Evolutionary conservation across 2,113 vertebrate species (phyloP), one percentile per base, ranked within the genome.

Genomic region (Ailuropoda melanoleuca): DNA sequence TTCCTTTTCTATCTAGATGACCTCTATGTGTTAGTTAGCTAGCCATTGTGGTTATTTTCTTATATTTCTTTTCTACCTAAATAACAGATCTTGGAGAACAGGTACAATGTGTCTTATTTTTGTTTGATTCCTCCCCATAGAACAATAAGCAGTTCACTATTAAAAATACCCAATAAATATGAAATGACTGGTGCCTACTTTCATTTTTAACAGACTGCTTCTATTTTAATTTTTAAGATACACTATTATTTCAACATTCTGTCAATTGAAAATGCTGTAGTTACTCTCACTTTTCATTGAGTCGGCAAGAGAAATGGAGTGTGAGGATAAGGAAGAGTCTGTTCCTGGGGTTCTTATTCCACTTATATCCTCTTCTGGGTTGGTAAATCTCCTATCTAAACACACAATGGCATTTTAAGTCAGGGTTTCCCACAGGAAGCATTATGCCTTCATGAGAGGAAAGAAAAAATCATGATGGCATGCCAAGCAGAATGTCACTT

Each of bases 401-500:
- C 97, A 96, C 24, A 74, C 21, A 23, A 81, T 56, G 89, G 92
- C 78, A 23, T 98, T 98, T 97, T 92, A 98, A 98, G 97, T 97
- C 97, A 90, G 95, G 37, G 93, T 97, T 98, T 99, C 98, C 98
- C 98, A 97, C 94, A 97, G 98, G 99, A 99, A 98, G 86, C 95
- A 98, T 99, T 98, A 98, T 95, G 97, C 97, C 98, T 99, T 98
- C 98, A 97, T 97, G 96, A 94, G 97, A 97, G 93, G 68, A 92
- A 89, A 97, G 97, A 86, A 95, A 4, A 97, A 98, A 98, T 97
- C 92, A 21, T 90, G 96, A 93, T 93, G 98, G 96, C 98, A 98
- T 97, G 95, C 98, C 98, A 98, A 96, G 98, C 98, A 97, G 98
- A 96, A 98, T 99, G 99, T 99, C 99, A 98, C 98, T 98, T 99